Base-by-base conservation (phyloP, 1,140 invertebrate genomes). In the Periplaneta americana region DNA sequence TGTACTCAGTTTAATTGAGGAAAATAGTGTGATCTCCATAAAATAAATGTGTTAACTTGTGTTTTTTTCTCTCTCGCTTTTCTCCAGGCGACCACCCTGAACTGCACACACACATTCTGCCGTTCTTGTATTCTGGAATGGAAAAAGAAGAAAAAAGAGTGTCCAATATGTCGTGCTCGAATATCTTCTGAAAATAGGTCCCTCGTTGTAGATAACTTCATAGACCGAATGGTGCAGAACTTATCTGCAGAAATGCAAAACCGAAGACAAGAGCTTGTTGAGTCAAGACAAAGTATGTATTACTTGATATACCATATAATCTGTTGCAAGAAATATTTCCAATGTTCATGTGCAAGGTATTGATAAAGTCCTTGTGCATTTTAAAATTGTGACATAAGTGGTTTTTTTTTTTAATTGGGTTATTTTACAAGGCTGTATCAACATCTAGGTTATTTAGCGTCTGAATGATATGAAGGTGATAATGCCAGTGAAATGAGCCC, bases 31-130 rank as follows among this genome's bases (percentile, higher is more conserved):
- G n/a, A n/a, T n/a, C n/a, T n/a, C n/a, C n/a, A n/a, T n/a, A n/a
- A n/a, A n/a, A n/a, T n/a, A n/a, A n/a, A n/a, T n/a, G n/a, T n/a
- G n/a, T n/a, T n/a, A n/a, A n/a, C n/a, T n/a, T n/a, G n/a, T n/a
- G n/a, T n/a, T n/a, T n/a, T n/a, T n/a, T n/a, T n/a, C n/a, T n/a
- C n/a, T n/a, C n/a, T n/a, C n/a, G n/a, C n/a, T n/a, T n/a, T n/a
- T n/a, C n/a, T n/a, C n/a, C 82, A 91, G 89, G 92, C 95, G 0
- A 92, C 91, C 18, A 93, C 93, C 0, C 86, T 96, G 10, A 93
- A 92, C 85, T 97, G 95, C 86, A 92, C 92, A 0, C 96, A 97
- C 84, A 93, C 93, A 1, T 96, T 95, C 85, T 97, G 96, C 86
- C 88, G 91, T 35, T 89, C 91, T 83, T 96, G 95, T 85, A 95